A percentile compares a stretch with the other conserved stretches of the same genome.
Conservation (phyloP, 35 echinoderm and acorn worm species). For the Strongylocentrotus purpuratus region DNA sequence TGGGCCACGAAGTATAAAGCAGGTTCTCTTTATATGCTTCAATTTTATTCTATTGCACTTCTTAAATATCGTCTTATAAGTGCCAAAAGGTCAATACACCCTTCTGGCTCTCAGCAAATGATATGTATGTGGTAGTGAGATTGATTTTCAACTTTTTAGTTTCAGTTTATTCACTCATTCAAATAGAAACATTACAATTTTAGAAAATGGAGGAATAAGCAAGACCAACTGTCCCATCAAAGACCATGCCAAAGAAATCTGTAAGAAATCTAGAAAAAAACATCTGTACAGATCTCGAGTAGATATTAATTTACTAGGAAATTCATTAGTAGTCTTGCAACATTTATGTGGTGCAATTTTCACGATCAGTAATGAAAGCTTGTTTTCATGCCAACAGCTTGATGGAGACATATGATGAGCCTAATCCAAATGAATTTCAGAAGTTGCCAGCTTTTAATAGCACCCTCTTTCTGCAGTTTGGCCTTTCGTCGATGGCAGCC, state of each 20-base stretch:
- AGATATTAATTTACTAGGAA: not conserved
- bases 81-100: too few relatives aligned
- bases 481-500: not conserved
- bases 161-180: not conserved
- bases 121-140: not conserved
- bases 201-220: not conserved
- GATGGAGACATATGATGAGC: not conserved
- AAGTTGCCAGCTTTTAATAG: constrained; percentile 11
- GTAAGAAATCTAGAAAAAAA: not conserved
- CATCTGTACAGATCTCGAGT: not conserved
- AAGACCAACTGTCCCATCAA: not conserved
- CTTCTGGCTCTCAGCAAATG: too few relatives aligned
- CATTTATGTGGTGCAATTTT: not conserved
- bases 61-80: not conserved
- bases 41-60: not conserved
- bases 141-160: not conserved
- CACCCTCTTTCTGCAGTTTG: not conserved
- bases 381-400: not conserved
- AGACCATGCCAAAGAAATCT: not conserved
- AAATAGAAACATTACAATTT: not conserved
- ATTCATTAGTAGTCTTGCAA: not conserved
- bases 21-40: too few relatives aligned
- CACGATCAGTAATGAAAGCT: not conserved
- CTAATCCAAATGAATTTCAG: not conserved
- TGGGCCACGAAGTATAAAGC: too few relatives aligned